These are phyloP conservation scores for Phengaris alcon DNA, from an alignment of 2,888 invertebrate species.

Conservation along the genomic window DNA sequence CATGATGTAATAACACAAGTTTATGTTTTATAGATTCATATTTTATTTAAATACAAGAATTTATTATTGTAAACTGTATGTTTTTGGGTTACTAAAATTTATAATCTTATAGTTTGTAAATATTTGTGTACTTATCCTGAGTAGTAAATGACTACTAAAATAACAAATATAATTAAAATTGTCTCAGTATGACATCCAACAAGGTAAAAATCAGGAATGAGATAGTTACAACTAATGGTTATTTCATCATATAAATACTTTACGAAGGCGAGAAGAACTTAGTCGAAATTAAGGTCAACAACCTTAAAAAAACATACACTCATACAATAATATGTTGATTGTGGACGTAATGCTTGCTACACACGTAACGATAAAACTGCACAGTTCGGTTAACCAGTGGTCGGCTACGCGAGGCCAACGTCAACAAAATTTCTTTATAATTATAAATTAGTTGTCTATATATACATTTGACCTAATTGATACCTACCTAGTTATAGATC, in stretches of 20 bases:
- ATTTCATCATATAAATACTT: conserved; percentile 13
- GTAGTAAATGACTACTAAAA: neutral
- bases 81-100: neutral
- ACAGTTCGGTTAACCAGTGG: no score
- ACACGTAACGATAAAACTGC: no score
- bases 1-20: neutral
- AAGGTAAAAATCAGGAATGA: conserved; percentile 6
- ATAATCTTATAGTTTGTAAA: neutral
- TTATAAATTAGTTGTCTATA: no score
- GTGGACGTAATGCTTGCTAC: no score
- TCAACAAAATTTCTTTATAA: no score
- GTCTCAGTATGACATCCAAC: neutral
- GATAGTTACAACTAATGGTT: conserved; percentile 34
- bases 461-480: no score
- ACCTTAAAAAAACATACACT: conserved; percentile 1
- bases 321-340: neutral
- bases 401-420: no score
- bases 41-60: no score
- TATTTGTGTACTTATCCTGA: neutral
- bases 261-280: conserved; percentile 8
- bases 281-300: conserved; percentile 21
- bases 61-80: no score
- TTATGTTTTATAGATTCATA: no score
- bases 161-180: neutral
- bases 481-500: no score